Base-by-base conservation (phyloP, 2,888 invertebrate species). In the Phyllotreta striolata region DNA sequence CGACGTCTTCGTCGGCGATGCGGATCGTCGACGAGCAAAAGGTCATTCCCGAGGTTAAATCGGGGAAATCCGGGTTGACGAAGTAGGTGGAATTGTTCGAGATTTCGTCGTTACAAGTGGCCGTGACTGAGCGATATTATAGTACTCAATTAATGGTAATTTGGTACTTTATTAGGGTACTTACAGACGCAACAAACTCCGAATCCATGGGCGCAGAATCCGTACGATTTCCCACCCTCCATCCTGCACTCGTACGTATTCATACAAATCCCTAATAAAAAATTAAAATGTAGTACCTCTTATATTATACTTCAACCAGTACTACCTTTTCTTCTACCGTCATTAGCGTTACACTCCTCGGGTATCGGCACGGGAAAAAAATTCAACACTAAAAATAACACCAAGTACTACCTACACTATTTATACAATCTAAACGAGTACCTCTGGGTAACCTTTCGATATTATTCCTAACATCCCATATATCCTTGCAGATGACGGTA, bases 101-200 rank as follows among this genome's bases (percentile, higher is more conserved):
- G 41, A 91, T 87, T 66, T 87, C 86, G 44, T 87, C 87, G 35
- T 88, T 89, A 80, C 93, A 93, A 51, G 87, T 87, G 65, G 89
- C 88, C 72, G 90, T 88, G 79, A 92, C 92, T 91, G 80, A 69
- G 66, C n/a, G n/a, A n/a, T n/a, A n/a, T n/a, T n/a, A n/a, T n/a
- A n/a, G n/a, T n/a, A n/a, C n/a, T 13, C 10, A 10, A 14, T 13
- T 13, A n/a, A n/a, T n/a, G n/a, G n/a, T n/a, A n/a, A 6, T n/a
- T n/a, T 44, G 44, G 10, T 10, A 44, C 44, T 14, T 51, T n/a
- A 24, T 43, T 41, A 55, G 1, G 39, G 13, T 38, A 7, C 12
- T 88, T 80, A 93, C 93, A 93, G 59, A 93, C 87, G 80, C 93
- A 93, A 77, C 93, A 93, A 7, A 93, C 92, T 0, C 93, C 93